A percentile compares a stretch with the other conserved stretches of the same genome.
Evolutionary conservation across 2,888 invertebrate genomes (phyloP).

Genomic region (Nipponacmea schrenckii): DNA sequence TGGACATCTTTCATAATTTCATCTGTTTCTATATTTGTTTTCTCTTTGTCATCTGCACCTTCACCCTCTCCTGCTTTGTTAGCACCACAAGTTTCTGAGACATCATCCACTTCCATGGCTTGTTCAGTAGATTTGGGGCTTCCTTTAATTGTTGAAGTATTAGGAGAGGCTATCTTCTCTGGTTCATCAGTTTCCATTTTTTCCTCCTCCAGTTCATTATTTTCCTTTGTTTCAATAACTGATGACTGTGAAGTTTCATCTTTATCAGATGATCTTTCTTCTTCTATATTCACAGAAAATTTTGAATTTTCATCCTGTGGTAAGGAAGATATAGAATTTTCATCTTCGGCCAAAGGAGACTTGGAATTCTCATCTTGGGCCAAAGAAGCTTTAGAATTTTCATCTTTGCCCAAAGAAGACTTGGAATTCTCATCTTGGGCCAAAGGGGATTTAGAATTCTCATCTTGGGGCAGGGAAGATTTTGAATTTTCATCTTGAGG

Average conservation of each 20-base stretch:
- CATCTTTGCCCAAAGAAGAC: no score
- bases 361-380: conserved; percentile 4
- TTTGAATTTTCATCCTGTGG: background rate
- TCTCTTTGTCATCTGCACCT: background rate
- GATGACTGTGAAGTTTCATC: conserved; percentile 1
- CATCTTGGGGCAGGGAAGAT: background rate
- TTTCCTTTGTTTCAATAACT: background rate
- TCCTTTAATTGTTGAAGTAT: background rate
- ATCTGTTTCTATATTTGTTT: conserved; percentile 9
- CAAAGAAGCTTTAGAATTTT: background rate
- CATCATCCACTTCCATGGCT: conserved; percentile 1
- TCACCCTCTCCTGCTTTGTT: background rate
- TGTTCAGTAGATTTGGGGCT: background rate
- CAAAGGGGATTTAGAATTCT: no score
- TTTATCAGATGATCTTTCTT: conserved; percentile 6
- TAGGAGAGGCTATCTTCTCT: background rate
- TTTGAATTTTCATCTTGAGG: background rate
- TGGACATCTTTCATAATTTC: conserved; percentile 10
- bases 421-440: no score
- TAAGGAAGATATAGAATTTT: no score
- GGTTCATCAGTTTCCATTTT: background rate
- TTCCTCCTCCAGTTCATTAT: conserved; percentile 13
- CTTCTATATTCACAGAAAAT: background rate
- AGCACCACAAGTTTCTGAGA: conserved; percentile 1
- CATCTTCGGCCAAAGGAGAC: background rate